A percentile compares a stretch with the other conserved stretches of the same genome.
Evolutionary conservation across 2,888 invertebrate species (phyloP).

Genomic region (Latheticus oryzae): DNA sequence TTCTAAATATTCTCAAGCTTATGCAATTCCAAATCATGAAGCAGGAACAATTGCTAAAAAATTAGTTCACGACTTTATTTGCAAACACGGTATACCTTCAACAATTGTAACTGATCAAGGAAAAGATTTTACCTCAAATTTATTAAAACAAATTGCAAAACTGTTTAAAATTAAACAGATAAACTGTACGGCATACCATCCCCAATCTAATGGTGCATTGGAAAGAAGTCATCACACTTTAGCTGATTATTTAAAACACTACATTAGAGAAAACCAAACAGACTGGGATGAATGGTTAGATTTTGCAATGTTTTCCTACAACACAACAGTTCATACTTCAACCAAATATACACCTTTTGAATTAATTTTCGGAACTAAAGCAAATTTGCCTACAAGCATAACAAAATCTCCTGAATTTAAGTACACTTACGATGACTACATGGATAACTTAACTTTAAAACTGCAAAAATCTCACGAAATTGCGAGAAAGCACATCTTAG

Average conservation of each 20-base stretch:
- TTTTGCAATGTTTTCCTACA: constrained; percentile 50
- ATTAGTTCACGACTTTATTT: constrained; percentile 46
- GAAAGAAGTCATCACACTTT: constrained; percentile 55
- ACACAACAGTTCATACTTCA: constrained; percentile 49
- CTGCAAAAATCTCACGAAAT: constrained; percentile 45
- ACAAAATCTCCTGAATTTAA: constrained; percentile 44
- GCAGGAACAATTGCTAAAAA: constrained; percentile 54
- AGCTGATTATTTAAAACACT: constrained; percentile 51
- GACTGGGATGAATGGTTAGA: constrained; percentile 56
- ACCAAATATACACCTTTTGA: constrained; percentile 50
- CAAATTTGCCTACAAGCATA: constrained; percentile 44
- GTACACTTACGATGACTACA: constrained; percentile 44
- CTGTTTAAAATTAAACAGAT: constrained; percentile 52
- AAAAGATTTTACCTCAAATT: constrained; percentile 45
- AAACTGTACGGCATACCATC: constrained; percentile 52
- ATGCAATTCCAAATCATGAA: constrained; percentile 55
- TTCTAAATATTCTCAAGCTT: constrained; percentile 57
- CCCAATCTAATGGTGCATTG: constrained; percentile 51
- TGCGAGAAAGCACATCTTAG: constrained; percentile 44
- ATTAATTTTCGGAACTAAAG: constrained; percentile 46
- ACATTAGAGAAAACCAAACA: constrained; percentile 46
- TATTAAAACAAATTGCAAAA: constrained; percentile 49
- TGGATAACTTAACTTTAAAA: constrained; percentile 40
- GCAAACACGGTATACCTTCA: constrained; percentile 44
- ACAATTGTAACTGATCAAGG: constrained; percentile 39